phyloP scores from a whole-genome alignment of 2,888 invertebrate genomes.

The Homarus gammarus region DNA sequence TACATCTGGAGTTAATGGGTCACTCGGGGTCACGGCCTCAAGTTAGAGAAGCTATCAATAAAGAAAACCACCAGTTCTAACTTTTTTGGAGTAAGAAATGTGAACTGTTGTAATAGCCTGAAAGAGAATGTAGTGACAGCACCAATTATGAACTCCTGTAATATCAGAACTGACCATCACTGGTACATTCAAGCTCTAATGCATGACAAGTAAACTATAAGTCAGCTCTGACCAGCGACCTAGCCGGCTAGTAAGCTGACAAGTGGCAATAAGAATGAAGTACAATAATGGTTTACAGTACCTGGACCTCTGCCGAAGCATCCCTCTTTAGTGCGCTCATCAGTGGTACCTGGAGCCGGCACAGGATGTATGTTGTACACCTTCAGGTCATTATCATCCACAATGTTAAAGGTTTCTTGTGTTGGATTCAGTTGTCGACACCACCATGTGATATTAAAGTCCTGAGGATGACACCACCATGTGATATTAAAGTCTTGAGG shows the following conservation, averaged over 20 bases:
- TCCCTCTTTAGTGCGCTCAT: neutral
- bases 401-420: neutral
- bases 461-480: neutral
- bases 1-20: no score
- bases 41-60: no score
- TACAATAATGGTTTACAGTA: neutral
- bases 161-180: no score
- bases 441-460: neutral
- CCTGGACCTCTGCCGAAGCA: conserved; percentile 1
- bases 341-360: neutral
- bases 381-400: neutral
- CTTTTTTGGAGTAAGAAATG: no score
- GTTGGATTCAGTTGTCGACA: neutral
- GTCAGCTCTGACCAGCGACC: no score
- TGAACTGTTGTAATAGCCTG: no score
- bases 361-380: neutral
- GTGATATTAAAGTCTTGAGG: conserved; percentile 9
- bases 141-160: neutral
- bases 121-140: neutral
- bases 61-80: no score
- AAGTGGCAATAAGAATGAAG: no score
- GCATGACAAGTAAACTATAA: no score
- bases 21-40: no score
- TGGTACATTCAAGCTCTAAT: no score
- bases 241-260: no score